phyloP scores from a whole-genome alignment of 2,888 invertebrate species.

The Perizoma affinitatum region DNA sequence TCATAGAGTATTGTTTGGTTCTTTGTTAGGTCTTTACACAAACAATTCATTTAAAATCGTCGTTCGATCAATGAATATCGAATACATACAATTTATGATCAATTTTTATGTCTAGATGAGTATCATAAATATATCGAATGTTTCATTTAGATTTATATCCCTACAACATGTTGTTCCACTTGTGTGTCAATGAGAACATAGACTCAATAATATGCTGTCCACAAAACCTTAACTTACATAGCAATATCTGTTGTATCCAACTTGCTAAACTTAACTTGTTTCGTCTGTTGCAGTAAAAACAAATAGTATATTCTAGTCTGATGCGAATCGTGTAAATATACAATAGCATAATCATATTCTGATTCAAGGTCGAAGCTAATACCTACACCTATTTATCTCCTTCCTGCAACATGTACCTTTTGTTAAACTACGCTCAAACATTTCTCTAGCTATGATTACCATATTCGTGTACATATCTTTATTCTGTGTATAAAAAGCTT shows the following conservation, averaged over 20 bases:
- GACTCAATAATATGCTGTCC: not conserved
- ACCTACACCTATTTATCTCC: slow-evolving; percentile 39
- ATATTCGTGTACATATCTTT: no score
- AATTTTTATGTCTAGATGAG: slow-evolving; percentile 5
- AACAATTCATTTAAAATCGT: not conserved
- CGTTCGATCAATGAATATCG: slow-evolving; percentile 14
- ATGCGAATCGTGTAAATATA: slow-evolving; percentile 31
- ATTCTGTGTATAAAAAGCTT: not conserved
- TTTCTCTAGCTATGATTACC: slow-evolving; percentile 6
- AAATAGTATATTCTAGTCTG: slow-evolving; percentile 13
- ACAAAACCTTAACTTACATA: not conserved
- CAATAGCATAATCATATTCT: slow-evolving; percentile 34
- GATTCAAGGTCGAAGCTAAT: slow-evolving; percentile 61
- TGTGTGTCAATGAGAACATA: not conserved
- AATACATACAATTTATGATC: slow-evolving; percentile 16
- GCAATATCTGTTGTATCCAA: not conserved
- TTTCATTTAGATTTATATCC: no score
- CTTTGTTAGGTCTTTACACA: not conserved
- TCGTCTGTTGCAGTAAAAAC: not conserved
- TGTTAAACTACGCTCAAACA: slow-evolving; percentile 6
- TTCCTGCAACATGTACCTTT: slow-evolving; percentile 54
- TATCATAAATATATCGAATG: not conserved
- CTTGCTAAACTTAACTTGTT: not conserved
- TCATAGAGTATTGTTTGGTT: no score
- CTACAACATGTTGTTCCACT: no score